phyloP scores from a whole-genome alignment of 37 sponge, comb jelly and placozoan species.

The Lycopodina hypogea region DNA sequence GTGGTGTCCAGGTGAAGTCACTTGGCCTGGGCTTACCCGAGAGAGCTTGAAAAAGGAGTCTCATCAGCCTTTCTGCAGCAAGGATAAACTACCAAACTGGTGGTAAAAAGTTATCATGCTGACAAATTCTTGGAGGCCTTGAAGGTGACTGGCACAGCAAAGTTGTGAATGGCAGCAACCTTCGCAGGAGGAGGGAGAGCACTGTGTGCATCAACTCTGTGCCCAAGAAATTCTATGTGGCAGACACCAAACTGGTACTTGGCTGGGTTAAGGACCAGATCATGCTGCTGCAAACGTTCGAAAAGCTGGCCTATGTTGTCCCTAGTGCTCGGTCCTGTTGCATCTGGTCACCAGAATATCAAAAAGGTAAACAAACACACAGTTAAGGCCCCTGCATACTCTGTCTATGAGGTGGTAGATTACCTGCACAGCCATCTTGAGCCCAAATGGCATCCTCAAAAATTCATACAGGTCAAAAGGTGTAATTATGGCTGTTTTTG shows the following conservation, averaged over 20 bases:
- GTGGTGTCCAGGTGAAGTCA: constrained; percentile 6
- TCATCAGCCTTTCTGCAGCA: constrained; percentile 26
- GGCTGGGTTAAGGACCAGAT: constrained; percentile 19
- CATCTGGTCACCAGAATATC: too few species aligned
- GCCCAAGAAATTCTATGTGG: constrained; percentile 41
- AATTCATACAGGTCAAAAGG: constrained; percentile 3
- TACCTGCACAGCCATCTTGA: constrained; percentile 21
- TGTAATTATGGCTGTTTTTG: constrained; percentile 21
- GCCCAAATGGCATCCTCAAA: constrained; percentile 29
- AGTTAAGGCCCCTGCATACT: constrained; percentile 29
- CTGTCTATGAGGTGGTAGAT: constrained; percentile 40
- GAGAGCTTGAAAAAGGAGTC: constrained; percentile 28
- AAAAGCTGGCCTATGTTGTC: constrained; percentile 31
- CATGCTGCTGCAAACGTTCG: constrained; percentile 21
- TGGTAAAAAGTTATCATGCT: constrained; percentile 4
- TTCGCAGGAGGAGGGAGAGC: constrained; percentile 13
- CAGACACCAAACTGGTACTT: constrained; percentile 1
- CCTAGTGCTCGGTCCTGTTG: constrained; percentile 1
- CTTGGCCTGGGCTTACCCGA: constrained; percentile 21
- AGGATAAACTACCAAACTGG: too few species aligned
- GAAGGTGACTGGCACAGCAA: constrained; percentile 16
- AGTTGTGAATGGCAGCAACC: constrained; percentile 26
- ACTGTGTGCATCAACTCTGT: constrained; percentile 16
- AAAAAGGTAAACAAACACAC: too few species aligned
- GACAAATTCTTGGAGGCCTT: background rate